Conservation (phyloP, 2,888 invertebrate genomes). For the Drosophila macrospina region DNA sequence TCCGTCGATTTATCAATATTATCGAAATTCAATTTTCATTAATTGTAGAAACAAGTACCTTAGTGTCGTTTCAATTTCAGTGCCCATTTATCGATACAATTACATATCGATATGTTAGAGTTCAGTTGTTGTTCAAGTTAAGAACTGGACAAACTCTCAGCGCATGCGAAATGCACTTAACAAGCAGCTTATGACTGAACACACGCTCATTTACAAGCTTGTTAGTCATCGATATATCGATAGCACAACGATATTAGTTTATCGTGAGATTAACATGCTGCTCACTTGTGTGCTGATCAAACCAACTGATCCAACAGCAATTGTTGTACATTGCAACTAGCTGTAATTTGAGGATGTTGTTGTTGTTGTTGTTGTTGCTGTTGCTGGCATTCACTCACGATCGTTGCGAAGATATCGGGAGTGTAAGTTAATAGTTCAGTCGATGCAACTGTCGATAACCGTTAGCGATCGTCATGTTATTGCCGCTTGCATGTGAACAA, state of each 20-base stretch:
- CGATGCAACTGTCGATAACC: conserved; percentile 71
- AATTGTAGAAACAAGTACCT: no score
- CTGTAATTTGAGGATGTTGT: conserved; percentile 45
- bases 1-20: conserved; percentile 5
- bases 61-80: no score
- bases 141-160: neutral
- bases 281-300: neutral
- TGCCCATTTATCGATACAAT: neutral
- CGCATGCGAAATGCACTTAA: neutral
- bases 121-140: neutral
- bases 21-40: no score
- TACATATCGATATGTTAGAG: neutral
- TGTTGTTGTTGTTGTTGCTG: conserved; percentile 28
- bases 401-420: conserved; percentile 48
- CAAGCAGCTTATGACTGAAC: neutral
- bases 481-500: conserved; percentile 71
- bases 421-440: conserved; percentile 48
- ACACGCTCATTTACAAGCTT: conserved; percentile 1
- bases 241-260: conserved; percentile 22
- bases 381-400: conserved; percentile 72
- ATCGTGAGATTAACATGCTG: conserved; percentile 43
- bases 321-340: conserved; percentile 42
- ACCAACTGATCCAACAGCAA: conserved; percentile 31
- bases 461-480: conserved; percentile 60
- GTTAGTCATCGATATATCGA: conserved; percentile 45